Conservation (phyloP, 2,797 vertebrate species). For the Potorous gilbertii region DNA sequence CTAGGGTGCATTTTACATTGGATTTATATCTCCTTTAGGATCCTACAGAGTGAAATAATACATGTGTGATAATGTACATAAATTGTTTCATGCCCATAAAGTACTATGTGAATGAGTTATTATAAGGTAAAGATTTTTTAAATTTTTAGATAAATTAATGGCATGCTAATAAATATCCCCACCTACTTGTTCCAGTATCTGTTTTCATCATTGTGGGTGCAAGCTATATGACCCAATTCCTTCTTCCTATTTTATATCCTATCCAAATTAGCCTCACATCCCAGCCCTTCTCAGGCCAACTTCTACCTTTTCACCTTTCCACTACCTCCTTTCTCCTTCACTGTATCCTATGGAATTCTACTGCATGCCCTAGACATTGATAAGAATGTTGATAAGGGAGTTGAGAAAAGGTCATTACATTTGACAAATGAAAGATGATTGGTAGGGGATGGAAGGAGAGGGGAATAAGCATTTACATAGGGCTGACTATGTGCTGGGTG, state of each 20-base stretch:
- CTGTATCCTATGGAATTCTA: neutral
- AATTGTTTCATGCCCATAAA: neutral
- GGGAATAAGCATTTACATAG: neutral
- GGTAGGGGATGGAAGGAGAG: neutral
- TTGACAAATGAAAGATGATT: neutral
- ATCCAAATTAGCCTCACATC: neutral
- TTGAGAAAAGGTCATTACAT: neutral
- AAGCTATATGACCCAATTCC: conserved; percentile 19
- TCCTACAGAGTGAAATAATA: conserved; percentile 39
- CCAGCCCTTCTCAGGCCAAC: neutral
- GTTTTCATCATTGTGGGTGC: conserved; percentile 48
- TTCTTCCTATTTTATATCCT: conserved; percentile 51
- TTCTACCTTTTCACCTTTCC: neutral
- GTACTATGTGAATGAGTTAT: neutral
- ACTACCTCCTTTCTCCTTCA: conserved; percentile 6
- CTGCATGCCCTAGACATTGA: neutral
- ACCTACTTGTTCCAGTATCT: neutral
- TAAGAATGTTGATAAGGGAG: neutral
- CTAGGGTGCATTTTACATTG: conserved; percentile 38
- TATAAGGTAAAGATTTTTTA: neutral
- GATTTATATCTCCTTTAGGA: conserved; percentile 30
- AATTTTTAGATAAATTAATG: neutral
- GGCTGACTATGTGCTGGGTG: neutral
- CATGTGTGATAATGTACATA: neutral
- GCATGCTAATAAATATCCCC: neutral